phyloP scores from a whole-genome alignment of 2,113 vertebrate genomes.

The Ceyx melanurus region DNA sequence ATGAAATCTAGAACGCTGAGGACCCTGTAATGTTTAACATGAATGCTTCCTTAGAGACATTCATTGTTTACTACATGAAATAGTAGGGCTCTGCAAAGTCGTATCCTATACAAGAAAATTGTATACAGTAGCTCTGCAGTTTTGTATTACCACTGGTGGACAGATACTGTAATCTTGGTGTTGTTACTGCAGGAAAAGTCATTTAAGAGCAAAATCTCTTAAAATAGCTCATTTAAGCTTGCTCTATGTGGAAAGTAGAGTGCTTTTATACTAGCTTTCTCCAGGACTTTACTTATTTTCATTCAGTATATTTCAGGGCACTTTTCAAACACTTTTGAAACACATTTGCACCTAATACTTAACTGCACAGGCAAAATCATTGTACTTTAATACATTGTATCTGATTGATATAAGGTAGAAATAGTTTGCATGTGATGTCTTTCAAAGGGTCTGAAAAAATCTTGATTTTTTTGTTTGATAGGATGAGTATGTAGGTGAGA shows the following conservation, averaged over 20 bases:
- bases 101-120: neutral
- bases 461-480: neutral
- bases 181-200: neutral
- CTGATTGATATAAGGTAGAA: neutral
- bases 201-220: neutral
- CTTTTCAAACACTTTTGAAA: constrained; percentile 1
- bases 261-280: neutral
- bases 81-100: neutral
- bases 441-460: neutral
- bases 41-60: neutral
- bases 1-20: neutral
- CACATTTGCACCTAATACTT: neutral
- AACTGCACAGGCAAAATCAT: neutral
- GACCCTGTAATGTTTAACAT: neutral
- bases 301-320: neutral
- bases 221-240: neutral
- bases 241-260: neutral
- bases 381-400: neutral
- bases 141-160: neutral
- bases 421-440: neutral
- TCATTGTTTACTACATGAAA: neutral
- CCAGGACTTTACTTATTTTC: neutral
- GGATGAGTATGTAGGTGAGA: neutral
- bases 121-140: neutral
- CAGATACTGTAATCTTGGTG: neutral